Evolutionary conservation across 1,140 invertebrate genomes (phyloP).

Genomic region (Drosophila aff.): DNA sequence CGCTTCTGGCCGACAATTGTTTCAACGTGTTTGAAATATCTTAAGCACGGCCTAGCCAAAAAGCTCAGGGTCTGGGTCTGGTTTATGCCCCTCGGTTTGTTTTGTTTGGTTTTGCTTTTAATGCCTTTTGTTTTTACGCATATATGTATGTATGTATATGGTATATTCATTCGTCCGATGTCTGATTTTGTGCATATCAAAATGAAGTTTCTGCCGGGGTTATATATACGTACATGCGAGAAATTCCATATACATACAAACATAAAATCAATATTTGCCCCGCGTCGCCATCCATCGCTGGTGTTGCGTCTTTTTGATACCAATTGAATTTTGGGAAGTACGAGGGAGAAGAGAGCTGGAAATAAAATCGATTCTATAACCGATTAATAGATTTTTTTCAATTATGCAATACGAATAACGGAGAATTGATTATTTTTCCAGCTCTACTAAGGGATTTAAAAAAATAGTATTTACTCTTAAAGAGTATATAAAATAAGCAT

Average conservation of each 20-base stretch:
- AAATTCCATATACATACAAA: constrained; percentile 41
- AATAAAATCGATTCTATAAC: too few relatives aligned
- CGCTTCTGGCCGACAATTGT: constrained; percentile 60
- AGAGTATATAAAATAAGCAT: too few relatives aligned
- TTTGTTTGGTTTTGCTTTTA: constrained; percentile 67
- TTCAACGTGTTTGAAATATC: constrained; percentile 77
- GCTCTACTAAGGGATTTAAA: too few relatives aligned
- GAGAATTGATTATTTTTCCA: too few relatives aligned
- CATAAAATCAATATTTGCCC: constrained; percentile 80
- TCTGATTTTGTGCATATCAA: constrained; percentile 26
- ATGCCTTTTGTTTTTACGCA: constrained; percentile 59
- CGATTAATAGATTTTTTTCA: too few relatives aligned
- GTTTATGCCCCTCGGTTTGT: constrained; percentile 13
- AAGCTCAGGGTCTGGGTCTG: constrained; percentile 38
- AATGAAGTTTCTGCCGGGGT: constrained; percentile 70
- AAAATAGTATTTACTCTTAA: too few relatives aligned
- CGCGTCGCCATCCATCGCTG: constrained; percentile 52
- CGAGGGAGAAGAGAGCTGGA: too few relatives aligned
- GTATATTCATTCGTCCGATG: constrained; percentile 32
- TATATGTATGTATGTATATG: not conserved
- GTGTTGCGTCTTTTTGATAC: constrained; percentile 27
- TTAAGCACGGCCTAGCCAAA: constrained; percentile 42
- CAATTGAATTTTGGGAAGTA: constrained; percentile 1
- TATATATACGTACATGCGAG: constrained; percentile 58
- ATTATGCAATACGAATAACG: too few relatives aligned